Percentiles rank a stretch among this genome's conserved stretches.
phyloP scores from a whole-genome alignment of 2,797 vertebrate species.

The Macropus fuliginosus region DNA sequence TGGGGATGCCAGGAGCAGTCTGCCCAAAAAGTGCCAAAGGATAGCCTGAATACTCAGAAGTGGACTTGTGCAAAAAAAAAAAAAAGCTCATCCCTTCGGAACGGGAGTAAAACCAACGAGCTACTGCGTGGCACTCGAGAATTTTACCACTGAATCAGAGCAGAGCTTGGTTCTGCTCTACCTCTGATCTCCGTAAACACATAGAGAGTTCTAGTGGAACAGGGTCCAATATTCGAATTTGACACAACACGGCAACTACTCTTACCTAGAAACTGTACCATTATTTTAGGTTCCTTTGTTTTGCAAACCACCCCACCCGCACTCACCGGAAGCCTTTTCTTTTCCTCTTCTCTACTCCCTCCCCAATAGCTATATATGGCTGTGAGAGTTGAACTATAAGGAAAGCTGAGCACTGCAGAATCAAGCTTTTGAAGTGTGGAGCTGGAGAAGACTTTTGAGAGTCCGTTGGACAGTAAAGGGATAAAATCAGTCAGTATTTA shows the following conservation, averaged over 20 bases:
- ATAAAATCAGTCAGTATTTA: background rate
- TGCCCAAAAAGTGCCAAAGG: background rate
- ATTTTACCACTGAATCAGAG: background rate
- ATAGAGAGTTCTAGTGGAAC: background rate
- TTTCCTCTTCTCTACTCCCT: background rate
- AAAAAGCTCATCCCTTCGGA: background rate
- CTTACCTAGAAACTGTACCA: background rate
- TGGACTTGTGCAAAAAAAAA: background rate
- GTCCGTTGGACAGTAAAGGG: background rate
- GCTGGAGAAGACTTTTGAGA: background rate
- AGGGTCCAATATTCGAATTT: background rate
- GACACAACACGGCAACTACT: background rate
- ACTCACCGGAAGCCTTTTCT: background rate
- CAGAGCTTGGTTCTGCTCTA: accelerated
- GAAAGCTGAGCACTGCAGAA: background rate
- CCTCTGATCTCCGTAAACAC: background rate
- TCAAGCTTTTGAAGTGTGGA: background rate
- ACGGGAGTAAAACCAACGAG: background rate
- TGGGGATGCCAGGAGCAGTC: background rate
- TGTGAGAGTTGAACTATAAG: background rate
- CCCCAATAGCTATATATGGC: no score
- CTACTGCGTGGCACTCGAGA: background rate
- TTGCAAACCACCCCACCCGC: background rate
- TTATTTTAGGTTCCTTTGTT: background rate
- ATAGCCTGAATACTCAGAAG: background rate